These are phyloP conservation scores for Trinorchestia longiramus DNA, from an alignment of 1,140 invertebrate genomes.

Conservation along the genomic window DNA sequence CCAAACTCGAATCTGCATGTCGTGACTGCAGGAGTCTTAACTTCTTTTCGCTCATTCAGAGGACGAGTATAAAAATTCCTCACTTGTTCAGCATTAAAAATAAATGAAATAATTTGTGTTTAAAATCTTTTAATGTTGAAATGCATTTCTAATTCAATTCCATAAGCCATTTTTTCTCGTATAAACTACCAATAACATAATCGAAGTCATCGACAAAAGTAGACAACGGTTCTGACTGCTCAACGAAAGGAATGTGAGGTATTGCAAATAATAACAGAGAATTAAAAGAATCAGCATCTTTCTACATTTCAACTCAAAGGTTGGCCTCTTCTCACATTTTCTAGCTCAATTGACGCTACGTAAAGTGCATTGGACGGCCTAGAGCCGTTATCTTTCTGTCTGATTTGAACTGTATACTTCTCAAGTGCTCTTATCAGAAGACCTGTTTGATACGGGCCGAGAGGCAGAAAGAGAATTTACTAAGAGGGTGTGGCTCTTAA, in stretches of 20 bases:
- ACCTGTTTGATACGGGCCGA: neutral
- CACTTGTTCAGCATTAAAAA: neutral
- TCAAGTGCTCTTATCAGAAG: constrained; percentile 27
- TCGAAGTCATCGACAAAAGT: neutral
- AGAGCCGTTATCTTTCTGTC: constrained; percentile 22
- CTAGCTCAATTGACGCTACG: neutral
- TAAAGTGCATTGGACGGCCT: neutral
- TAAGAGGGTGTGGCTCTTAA: constrained; percentile 42
- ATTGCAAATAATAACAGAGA: neutral
- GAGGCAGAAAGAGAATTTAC: constrained; percentile 22
- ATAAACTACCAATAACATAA: neutral
- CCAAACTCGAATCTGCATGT: neutral
- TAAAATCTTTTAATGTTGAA: neutral
- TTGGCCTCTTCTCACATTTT: neutral
- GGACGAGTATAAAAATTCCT: neutral
- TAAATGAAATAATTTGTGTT: neutral
- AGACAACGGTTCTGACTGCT: neutral
- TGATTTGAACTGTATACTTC: neutral
- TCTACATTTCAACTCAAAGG: neutral
- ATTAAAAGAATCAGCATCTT: neutral
- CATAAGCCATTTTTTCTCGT: neutral
- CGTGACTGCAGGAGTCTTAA: constrained; percentile 10
- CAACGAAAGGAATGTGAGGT: neutral
- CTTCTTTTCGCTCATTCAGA: neutral
- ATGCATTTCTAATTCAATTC: neutral